Base-by-base conservation (phyloP, 2,888 invertebrate species). In the Hirudinaria manillensis region DNA sequence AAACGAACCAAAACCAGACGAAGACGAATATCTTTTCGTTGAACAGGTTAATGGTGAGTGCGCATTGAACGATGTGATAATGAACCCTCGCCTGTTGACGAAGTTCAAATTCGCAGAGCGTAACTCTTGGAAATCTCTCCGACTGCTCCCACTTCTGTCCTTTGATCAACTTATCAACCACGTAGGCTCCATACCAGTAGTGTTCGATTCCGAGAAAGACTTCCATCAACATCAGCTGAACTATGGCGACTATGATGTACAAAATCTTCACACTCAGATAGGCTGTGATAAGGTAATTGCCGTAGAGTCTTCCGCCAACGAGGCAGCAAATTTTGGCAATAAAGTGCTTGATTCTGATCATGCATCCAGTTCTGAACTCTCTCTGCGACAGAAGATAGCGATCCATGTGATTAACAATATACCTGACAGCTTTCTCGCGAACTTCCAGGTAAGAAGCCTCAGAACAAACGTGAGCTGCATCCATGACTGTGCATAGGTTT, bases 171-270 rank as follows among this genome's bases (percentile, higher is more conserved):
- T 86, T 85, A 75, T 84, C 84, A 77, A 87, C 81, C n/a, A 87
- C 85, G 80, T 87, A 85, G 51, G 85, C 85, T 67, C 87, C 87
- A 80, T 84, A 85, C 66, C 83, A 81, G 78, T 84, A 83, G 79
- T 83, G 84, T 73, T 85, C 83, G 70, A 83, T 83, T 70, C 87
- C 87, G 32, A 87, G 82, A 78, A 87, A 87, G 76, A 84, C 83
- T 80, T 87, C 87, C 71, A 87, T 82, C 75, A 87, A 82, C 80
- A 86, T 85, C 75, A 87, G 83, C 80, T 87, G 87, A n/a, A 85
- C 85, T n/a, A 86, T 81, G 66, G 86, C 85, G 80, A 87, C 87
- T 70, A 82, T 80, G 78, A 86, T 82, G 78, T 86, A 86, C 51
- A 87, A 79, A 24, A 85, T 77, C 79, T 87, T 87, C 78, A 84